Percentiles rank a stretch among this genome's conserved stretches.
Evolutionary conservation across 2,113 vertebrate species (phyloP).

Genomic region (Hippotragus niger): DNA sequence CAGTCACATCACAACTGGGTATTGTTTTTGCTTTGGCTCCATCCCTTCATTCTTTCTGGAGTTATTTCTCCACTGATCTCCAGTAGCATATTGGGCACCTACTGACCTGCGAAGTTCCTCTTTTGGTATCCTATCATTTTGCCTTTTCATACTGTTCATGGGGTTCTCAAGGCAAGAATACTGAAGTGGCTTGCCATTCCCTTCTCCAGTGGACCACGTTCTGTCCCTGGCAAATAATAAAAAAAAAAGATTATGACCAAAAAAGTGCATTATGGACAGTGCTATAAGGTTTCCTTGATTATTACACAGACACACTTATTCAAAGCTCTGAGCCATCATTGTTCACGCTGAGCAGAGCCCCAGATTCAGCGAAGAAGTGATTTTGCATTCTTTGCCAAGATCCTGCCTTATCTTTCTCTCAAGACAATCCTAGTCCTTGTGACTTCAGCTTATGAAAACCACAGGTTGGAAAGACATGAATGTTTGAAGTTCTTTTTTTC

Average conservation of each 20-base stretch:
- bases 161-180: too few species aligned
- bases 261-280: neutral
- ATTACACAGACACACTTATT: rapidly evolving
- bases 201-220: too few species aligned
- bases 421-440: neutral
- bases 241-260: neutral
- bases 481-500: neutral
- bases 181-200: too few species aligned
- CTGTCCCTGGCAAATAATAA: too few species aligned
- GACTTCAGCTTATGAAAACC: neutral
- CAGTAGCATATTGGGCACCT: too few species aligned
- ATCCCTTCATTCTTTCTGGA: too few species aligned
- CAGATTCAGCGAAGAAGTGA: neutral
- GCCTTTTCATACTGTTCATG: too few species aligned
- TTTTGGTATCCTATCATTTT: too few species aligned
- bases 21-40: too few species aligned
- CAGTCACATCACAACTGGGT: too few species aligned
- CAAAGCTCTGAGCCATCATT: neutral
- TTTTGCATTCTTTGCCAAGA: neutral
- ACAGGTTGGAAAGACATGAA: neutral
- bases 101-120: too few species aligned
- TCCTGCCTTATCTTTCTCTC: neutral
- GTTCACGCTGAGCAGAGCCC: neutral
- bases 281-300: neutral
- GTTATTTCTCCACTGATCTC: too few species aligned